Evolutionary conservation across 2,797 vertebrate species (phyloP), one percentile per base, ranked within the genome.

Genomic region (Lepidocolaptes lacrymiger): DNA sequence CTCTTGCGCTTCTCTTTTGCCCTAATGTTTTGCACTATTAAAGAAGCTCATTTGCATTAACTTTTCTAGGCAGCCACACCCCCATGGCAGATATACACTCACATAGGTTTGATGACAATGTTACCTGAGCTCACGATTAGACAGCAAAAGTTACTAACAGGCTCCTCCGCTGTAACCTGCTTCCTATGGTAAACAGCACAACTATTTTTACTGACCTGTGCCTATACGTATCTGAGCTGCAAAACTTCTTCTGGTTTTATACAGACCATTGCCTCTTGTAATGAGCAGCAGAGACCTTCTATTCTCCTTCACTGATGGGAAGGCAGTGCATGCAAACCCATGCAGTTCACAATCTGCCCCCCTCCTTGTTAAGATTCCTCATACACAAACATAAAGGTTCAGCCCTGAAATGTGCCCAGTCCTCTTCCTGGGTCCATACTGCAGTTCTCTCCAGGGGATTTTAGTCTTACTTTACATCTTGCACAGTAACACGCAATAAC

Each of bases 41-140:
- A 80, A 94, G 94, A 62, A 93, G 94, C 91, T 88, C 66, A 79
- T 69, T 86, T 69, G 88, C 92, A 94, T 88, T 87, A 84, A 63
- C 44, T 89, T 69, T 68, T 74, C 88, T 87, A 95, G 89, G 97
- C 97, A 98, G 97, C 93, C 96, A 96, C 91, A 93, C 95, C 61
- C 91, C 90, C 85, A 43, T 3, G 59, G 85, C 92, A 95, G 92
- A 80, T 12, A 27, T 10, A 91, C 96, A 96, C 86, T 86, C 94
- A 97, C 94, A 87, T 92, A 88, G 92, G 97, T 83, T 92, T 93
- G 86, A 91, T 74, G 88, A 94, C 76, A 49, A 34, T 10, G 84
- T 98, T 99, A 99, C 98, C 98, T 98, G 98, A 97, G 97, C 97
- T 96, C 91, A 92, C 73, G 16, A 86, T 91, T 97, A 96, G 63